Evolutionary conservation across 1,140 invertebrate species (phyloP).

Genomic region (Belonocnema kinseyi): DNA sequence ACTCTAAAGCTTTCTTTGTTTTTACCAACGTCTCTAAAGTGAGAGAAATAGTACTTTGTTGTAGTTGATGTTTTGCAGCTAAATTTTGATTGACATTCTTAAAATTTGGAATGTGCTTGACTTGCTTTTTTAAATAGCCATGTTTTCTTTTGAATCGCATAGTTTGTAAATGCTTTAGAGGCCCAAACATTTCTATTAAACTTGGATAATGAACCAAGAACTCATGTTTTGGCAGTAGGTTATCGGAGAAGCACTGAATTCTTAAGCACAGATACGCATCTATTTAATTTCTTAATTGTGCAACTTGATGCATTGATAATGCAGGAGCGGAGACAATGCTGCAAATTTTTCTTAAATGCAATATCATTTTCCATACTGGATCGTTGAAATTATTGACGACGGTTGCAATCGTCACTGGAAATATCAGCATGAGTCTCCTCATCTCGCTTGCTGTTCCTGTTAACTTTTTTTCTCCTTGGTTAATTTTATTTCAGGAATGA

Average conservation of each 20-base stretch:
- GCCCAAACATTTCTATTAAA: slow-evolving; percentile 27
- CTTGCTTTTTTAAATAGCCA: slow-evolving; percentile 37
- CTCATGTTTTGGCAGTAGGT: slow-evolving; percentile 29
- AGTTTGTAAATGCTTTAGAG: slow-evolving; percentile 26
- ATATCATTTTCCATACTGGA: slow-evolving; percentile 39
- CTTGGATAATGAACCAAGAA: slow-evolving; percentile 29
- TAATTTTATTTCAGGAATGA: too few species aligned
- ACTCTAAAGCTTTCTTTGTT: too few species aligned
- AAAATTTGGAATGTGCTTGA: slow-evolving; percentile 35
- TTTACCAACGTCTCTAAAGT: too few species aligned
- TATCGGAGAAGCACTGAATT: slow-evolving; percentile 6
- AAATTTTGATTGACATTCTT: slow-evolving; percentile 34
- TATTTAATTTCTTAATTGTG: slow-evolving; percentile 31
- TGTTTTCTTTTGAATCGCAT: slow-evolving; percentile 36
- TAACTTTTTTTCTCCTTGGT: slow-evolving; percentile 35
- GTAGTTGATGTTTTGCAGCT: too few species aligned
- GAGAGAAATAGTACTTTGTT: too few species aligned
- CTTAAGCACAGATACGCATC: slow-evolving; percentile 30
- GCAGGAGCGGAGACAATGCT: slow-evolving; percentile 26
- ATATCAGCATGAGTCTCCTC: slow-evolving; percentile 35
- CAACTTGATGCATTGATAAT: slow-evolving; percentile 37
- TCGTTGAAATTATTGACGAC: slow-evolving; percentile 25
- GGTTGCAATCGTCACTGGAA: slow-evolving; percentile 36
- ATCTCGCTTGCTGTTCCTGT: slow-evolving; percentile 36
- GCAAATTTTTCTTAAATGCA: slow-evolving; percentile 32